Percentiles rank a stretch among this genome's conserved stretches.
These are phyloP conservation scores for Halictus rubicundus DNA, from an alignment of 1,140 invertebrate species.

Conservation along the genomic window DNA sequence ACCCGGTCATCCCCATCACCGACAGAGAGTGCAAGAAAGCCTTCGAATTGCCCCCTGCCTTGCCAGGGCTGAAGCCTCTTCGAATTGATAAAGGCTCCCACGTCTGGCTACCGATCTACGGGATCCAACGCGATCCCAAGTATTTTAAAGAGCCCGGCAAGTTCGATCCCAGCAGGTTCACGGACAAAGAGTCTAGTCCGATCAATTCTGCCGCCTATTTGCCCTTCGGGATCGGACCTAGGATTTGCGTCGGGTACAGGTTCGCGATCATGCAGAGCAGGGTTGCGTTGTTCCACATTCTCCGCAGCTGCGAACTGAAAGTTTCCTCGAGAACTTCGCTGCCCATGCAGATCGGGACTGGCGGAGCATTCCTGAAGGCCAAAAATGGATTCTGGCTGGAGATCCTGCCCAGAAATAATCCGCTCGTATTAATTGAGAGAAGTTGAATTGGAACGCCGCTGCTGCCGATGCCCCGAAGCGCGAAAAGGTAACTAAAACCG, in stretches of 20 bases:
- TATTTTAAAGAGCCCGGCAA: conserved; percentile 84
- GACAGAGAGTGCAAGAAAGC: conserved; percentile 81
- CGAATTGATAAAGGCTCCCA: conserved; percentile 72
- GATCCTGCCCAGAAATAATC: conserved; percentile 50
- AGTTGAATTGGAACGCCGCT: background rate
- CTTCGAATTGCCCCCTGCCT: conserved; percentile 74
- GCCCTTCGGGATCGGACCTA: conserved; percentile 52
- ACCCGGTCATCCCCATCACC: conserved; percentile 79
- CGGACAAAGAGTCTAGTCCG: conserved; percentile 69
- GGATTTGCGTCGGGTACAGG: conserved; percentile 70
- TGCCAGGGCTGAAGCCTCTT: conserved; percentile 47
- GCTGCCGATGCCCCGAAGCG: too few species aligned
- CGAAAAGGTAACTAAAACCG: too few species aligned
- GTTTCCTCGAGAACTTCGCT: conserved; percentile 49
- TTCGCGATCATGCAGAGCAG: conserved; percentile 52
- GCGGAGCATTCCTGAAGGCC: conserved; percentile 23
- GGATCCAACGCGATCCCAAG: conserved; percentile 83
- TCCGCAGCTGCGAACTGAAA: conserved; percentile 61
- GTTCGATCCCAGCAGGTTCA: conserved; percentile 82
- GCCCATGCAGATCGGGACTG: conserved; percentile 40
- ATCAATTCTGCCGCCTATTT: conserved; percentile 6
- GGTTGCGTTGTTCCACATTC: conserved; percentile 58
- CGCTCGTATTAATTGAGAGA: background rate
- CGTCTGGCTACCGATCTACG: conserved; percentile 79
- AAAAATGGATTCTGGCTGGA: conserved; percentile 54